Conservation (phyloP, 64 coral and sea anemone species). For the Montipora efflorescens region DNA sequence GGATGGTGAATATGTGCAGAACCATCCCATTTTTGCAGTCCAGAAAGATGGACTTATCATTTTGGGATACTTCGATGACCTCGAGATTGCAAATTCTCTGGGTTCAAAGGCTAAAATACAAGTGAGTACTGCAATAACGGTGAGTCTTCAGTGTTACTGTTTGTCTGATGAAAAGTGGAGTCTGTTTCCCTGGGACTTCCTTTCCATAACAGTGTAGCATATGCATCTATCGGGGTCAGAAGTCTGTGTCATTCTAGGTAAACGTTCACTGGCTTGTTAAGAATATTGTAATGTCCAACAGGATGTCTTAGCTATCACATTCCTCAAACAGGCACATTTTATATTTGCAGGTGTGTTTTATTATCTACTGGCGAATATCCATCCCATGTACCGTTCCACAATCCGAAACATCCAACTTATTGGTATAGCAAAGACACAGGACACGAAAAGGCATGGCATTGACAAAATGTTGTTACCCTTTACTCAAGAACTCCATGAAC, state of each 20-base stretch:
- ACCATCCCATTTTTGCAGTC: conserved; percentile 49
- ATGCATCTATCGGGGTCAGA: no score
- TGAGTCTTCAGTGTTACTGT: conserved; percentile 9
- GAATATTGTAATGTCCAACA: no score
- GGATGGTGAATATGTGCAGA: conserved; percentile 34
- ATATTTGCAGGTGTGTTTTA: conserved; percentile 28
- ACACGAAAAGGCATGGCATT: conserved; percentile 58
- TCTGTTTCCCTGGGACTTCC: neutral
- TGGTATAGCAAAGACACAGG: neutral
- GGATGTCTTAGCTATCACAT: neutral
- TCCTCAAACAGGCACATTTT: conserved; percentile 4
- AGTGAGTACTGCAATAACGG: neutral
- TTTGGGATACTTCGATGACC: conserved; percentile 48
- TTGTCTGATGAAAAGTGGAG: neutral
- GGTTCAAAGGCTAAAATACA: conserved; percentile 65
- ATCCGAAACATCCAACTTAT: conserved; percentile 12
- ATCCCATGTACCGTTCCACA: conserved; percentile 5
- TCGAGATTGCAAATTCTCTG: conserved; percentile 45
- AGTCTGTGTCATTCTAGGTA: no score
- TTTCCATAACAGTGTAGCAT: no score
- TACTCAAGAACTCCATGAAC: conserved; percentile 14
- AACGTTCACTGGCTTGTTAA: no score
- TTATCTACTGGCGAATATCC: conserved; percentile 24
- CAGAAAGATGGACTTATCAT: neutral
- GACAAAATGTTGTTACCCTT: conserved; percentile 58